Percentiles rank a stretch among this genome's conserved stretches.
These are phyloP conservation scores for Drosophila lutescens DNA, from an alignment of 2,888 invertebrate species.

Conservation along the genomic window DNA sequence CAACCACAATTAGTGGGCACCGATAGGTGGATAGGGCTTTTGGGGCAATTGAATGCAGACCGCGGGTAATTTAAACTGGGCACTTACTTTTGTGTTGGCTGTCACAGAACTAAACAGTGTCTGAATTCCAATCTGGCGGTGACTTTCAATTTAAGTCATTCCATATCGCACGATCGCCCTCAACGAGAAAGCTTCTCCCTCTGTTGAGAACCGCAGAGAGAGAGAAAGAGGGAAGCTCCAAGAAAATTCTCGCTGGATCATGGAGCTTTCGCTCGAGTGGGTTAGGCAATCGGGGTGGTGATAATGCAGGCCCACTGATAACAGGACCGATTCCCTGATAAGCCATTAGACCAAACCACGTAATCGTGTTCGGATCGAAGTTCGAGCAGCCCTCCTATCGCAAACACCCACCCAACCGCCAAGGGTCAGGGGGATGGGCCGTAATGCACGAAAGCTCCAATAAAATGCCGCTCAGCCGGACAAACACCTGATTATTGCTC, in stretches of 20 bases:
- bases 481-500: conserved; percentile 20
- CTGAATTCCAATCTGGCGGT: conserved; percentile 67
- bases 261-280: conserved; percentile 40
- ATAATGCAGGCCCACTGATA: conserved; percentile 45
- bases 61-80: conserved; percentile 11
- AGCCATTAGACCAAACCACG: conserved; percentile 16
- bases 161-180: conserved; percentile 56
- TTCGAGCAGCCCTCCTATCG: conserved; percentile 27
- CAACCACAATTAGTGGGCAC: conserved; percentile 13
- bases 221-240: conserved; percentile 6
- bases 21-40: conserved; percentile 38
- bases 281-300: conserved; percentile 21
- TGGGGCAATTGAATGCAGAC: conserved; percentile 35
- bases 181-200: conserved; percentile 49
- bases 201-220: conserved; percentile 4
- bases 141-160: conserved; percentile 76
- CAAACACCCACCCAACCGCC: neutral
- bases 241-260: conserved; percentile 31
- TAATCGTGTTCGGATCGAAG: conserved; percentile 39
- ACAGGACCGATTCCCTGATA: conserved; percentile 25
- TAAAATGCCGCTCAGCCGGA: conserved; percentile 29
- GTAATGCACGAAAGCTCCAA: conserved; percentile 32
- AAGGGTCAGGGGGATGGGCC: conserved; percentile 3
- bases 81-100: conserved; percentile 70
- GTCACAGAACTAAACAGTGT: conserved; percentile 71